These are phyloP conservation scores for Gallinago undulata DNA, from an alignment of 2,113 vertebrate genomes.

Conservation along the genomic window DNA sequence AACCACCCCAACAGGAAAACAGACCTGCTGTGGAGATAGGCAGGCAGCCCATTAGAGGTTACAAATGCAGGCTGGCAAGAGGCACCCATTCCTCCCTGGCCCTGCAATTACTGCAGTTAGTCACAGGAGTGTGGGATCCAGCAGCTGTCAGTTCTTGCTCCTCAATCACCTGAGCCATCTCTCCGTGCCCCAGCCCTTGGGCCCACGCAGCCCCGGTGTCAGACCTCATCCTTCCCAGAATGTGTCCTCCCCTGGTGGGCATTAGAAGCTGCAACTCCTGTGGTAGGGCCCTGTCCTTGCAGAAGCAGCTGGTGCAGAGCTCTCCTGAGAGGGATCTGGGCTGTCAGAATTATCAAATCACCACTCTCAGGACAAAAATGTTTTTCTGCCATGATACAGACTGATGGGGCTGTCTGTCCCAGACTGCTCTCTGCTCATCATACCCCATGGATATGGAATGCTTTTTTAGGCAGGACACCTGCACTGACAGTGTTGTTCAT, in stretches of 20 bases:
- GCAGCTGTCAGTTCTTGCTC: background rate
- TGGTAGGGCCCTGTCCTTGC: background rate
- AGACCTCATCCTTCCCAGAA: background rate
- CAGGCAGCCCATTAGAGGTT: background rate
- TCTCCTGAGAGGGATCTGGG: background rate
- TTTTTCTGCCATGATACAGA: background rate
- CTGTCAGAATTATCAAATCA: fast-evolving
- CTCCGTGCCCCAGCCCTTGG: background rate
- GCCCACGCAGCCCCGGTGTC: background rate
- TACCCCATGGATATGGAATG: fast-evolving
- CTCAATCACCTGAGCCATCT: background rate
- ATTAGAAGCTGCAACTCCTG: background rate
- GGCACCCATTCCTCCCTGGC: too few species aligned
- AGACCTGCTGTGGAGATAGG: background rate
- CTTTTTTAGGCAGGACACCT: background rate
- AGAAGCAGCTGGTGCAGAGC: background rate
- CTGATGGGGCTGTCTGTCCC: background rate
- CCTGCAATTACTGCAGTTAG: background rate
- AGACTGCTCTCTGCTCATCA: background rate
- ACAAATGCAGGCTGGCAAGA: background rate
- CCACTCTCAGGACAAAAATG: background rate
- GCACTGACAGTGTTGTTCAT: background rate
- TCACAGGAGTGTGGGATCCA: background rate
- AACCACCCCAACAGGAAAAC: background rate
- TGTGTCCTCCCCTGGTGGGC: background rate